A percentile compares a stretch with the other conserved stretches of the same genome.
Evolutionary conservation across 2,113 vertebrate genomes (phyloP).

Genomic region (Oncorhynchus masou): DNA sequence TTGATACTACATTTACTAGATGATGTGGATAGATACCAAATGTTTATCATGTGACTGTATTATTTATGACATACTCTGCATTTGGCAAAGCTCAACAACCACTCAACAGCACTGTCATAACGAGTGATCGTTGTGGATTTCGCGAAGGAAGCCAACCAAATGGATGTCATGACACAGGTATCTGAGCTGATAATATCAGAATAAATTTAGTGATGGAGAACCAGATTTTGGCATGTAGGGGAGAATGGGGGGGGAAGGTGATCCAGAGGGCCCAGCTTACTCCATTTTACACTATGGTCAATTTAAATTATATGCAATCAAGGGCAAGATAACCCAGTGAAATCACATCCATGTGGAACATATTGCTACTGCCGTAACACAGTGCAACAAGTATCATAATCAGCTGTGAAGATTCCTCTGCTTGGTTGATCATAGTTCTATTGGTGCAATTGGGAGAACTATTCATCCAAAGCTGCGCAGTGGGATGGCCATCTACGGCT

Average conservation of each 20-base stretch:
- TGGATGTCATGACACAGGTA: constrained; percentile 52
- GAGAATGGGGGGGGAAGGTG: too few relatives aligned
- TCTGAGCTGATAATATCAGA: not conserved
- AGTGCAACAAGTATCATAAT: constrained; percentile 27
- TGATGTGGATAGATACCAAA: not conserved
- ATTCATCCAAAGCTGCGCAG: constrained; percentile 44
- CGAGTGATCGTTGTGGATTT: constrained; percentile 33
- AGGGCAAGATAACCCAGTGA: not conserved
- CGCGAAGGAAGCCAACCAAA: constrained; percentile 28
- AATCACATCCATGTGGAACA: constrained; percentile 52
- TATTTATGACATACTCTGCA: constrained; percentile 33
- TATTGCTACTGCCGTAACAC: constrained; percentile 12
- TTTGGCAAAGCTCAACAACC: constrained; percentile 28
- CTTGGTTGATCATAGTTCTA: constrained; percentile 53
- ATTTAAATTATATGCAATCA: too few relatives aligned
- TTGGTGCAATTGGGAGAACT: constrained; percentile 40
- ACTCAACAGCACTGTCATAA: constrained; percentile 18
- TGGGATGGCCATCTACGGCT: constrained; percentile 17
- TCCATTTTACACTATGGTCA: not conserved
- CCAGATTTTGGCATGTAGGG: not conserved
- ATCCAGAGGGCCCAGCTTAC: constrained; percentile 2
- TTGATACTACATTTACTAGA: too few relatives aligned
- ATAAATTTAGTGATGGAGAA: not conserved
- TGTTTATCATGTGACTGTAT: not conserved
- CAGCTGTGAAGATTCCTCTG: constrained; percentile 38